Base-by-base conservation (phyloP, 1,140 invertebrate species). In the Cephus cinctus region DNA sequence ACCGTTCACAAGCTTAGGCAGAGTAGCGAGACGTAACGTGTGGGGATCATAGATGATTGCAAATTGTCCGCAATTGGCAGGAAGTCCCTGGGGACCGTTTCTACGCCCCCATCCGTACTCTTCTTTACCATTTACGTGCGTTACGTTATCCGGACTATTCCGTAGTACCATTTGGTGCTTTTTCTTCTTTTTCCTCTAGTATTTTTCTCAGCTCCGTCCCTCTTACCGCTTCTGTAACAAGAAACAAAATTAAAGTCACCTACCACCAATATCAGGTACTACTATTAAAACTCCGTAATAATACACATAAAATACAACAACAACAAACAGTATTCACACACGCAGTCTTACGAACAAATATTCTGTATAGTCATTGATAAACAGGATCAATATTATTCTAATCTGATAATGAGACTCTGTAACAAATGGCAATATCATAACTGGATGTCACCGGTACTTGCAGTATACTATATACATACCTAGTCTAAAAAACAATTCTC, bases 31-130 rank as follows among this genome's bases (percentile, higher is more conserved):
- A 56, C 53, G 54, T 61, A 56, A 66, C 54, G 67, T 63, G 59
- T 55, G 57, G 56, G 59, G 67, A 69, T 73, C 72, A 73, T 75
- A 65, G 67, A 76, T 75, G 73, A 74, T 71, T 67, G 58, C 57
- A 75, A 76, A 76, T 76, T 76, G 69, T 54, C 62, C 61, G 69
- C 66, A 76, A 76, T 76, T 75, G 73, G 65, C 73, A 75, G 73
- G 73, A 76, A 76, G 73, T 72, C 64, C 56, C 51, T 51, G 60
- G 71, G 71, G 66, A 67, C 62, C 61, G 57, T 62, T 65, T 52
- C 50, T 60, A 58, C 56, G 63, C 62, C 60, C 69, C 61, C 67
- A n/a, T 65, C 6, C 60, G 60, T 43, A 59, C 57, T 63, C 63
- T 59, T 57, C 61, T 61, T n/a, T n/a, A n/a, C n/a, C n/a, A n/a